These are phyloP conservation scores for Indicator indicator DNA, from an alignment of 2,113 vertebrate species.

Conservation along the genomic window DNA sequence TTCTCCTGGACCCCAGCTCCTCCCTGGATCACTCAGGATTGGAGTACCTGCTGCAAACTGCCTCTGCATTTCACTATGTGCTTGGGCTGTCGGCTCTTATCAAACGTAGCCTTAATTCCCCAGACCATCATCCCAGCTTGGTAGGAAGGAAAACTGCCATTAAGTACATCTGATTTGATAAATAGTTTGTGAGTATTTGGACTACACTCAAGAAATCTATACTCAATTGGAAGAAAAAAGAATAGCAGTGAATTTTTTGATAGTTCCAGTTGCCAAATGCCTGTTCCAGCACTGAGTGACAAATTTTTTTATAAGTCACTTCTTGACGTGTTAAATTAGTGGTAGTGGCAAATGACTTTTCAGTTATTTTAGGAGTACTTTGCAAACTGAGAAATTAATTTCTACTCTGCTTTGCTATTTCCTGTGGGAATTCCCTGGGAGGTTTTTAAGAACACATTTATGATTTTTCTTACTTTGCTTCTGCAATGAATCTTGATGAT, in stretches of 20 bases:
- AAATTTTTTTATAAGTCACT: neutral
- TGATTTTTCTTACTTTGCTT: neutral
- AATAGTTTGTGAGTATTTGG: neutral
- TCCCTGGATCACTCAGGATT: fast-evolving
- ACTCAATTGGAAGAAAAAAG: neutral
- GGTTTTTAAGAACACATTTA: neutral
- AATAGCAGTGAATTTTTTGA: neutral
- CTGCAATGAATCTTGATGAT: neutral
- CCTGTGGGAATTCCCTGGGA: neutral
- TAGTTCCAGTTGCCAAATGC: neutral
- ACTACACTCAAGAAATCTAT: neutral
- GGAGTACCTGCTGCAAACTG: neutral
- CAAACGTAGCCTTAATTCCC: neutral
- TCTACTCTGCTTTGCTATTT: neutral
- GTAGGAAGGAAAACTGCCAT: neutral
- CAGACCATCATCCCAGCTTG: neutral
- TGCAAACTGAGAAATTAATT: neutral
- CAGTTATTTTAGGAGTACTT: neutral
- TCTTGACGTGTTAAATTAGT: neutral
- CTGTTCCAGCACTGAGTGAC: neutral
- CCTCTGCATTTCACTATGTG: neutral
- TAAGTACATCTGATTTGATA: neutral
- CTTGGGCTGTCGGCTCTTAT: neutral
- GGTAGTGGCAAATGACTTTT: neutral
- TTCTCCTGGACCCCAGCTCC: fast-evolving